A percentile compares a stretch with the other conserved stretches of the same genome.
phyloP scores from a whole-genome alignment of 2,113 vertebrate genomes.

The Osmerus eperlanus region DNA sequence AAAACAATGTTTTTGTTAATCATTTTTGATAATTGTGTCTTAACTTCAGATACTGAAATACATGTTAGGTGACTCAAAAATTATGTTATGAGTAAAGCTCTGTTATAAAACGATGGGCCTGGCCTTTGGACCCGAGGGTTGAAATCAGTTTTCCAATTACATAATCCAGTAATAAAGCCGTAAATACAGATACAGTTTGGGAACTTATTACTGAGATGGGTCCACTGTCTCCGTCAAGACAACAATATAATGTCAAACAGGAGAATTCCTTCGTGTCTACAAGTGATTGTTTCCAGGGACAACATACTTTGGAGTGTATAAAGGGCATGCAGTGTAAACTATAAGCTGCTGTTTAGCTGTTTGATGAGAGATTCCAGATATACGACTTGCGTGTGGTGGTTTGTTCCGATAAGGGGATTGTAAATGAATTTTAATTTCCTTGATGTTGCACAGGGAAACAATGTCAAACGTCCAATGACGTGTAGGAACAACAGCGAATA shows the following conservation, averaged over 20 bases:
- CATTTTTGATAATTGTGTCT: too few species aligned
- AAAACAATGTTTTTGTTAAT: background rate
- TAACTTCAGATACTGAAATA: too few species aligned
- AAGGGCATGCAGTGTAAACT: too few species aligned
- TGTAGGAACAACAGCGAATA: background rate
- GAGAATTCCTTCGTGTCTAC: too few species aligned
- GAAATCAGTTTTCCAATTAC: conserved; percentile 9
- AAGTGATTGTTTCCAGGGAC: conserved; percentile 1
- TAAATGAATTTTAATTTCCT: background rate
- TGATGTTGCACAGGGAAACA: background rate
- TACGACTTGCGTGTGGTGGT: background rate
- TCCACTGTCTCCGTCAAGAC: background rate
- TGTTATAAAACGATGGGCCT: background rate
- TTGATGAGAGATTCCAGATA: background rate
- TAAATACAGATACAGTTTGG: conserved; percentile 19
- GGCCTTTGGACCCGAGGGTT: conserved; percentile 45
- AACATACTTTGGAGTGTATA: too few species aligned
- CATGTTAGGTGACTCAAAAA: background rate
- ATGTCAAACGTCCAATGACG: background rate
- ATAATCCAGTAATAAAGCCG: conserved; percentile 39
- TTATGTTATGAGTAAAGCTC: background rate
- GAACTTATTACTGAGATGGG: background rate
- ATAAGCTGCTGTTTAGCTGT: background rate
- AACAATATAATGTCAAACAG: too few species aligned
- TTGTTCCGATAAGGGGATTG: background rate